Base-by-base conservation (phyloP, 2,888 invertebrate genomes). In the Danaus chrysippus region DNA sequence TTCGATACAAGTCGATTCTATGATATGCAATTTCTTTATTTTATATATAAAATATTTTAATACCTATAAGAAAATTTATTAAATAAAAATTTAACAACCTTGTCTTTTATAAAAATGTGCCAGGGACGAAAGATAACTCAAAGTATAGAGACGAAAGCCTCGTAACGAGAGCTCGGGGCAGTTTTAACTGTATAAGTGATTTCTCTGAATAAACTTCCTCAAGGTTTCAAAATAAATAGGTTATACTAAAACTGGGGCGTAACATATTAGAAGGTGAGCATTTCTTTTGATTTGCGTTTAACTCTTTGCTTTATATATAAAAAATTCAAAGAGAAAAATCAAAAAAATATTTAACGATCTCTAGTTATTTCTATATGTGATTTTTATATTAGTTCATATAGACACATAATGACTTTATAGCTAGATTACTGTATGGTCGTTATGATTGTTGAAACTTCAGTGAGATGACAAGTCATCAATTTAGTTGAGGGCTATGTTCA, bases 401-500 rank as follows among this genome's bases (percentile, higher is more conserved):
- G 3, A 34, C 23, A 6, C 23, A 34, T 34, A 34, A 23, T 34
- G 23, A 34, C 23, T 34, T 34, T 8, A 8, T 34, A 34, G 23
- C 23, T 5, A 6, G 23, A 8, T 5, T 5, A 34, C 23, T 34
- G 23, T 34, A 34, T 2, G 78, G 78, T 79, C 81, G 79, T 84
- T 82, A 80, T 76, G 79, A 78, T 80, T 81, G 81, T 71, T 57
- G 71, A 71, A 84, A 84, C 82, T 86, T 86, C 84, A 84, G 84
- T 86, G 79, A 73, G 76, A 75, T 74, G 73, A 72, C 71, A 69
- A 68, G 71, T 70, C 71, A 75, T 76, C 78, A 76, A 71, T 67
- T 68, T 68, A 64, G 54, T 63, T 68, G 49, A 9, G 49, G 17
- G 17, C 17, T 10, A 49, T 49, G 17, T 67, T 72, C 62, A 55